A percentile compares a stretch with the other conserved stretches of the same genome.
Evolutionary conservation across 2,797 vertebrate species (phyloP).

Genomic region (Pygocentrus nattereri): DNA sequence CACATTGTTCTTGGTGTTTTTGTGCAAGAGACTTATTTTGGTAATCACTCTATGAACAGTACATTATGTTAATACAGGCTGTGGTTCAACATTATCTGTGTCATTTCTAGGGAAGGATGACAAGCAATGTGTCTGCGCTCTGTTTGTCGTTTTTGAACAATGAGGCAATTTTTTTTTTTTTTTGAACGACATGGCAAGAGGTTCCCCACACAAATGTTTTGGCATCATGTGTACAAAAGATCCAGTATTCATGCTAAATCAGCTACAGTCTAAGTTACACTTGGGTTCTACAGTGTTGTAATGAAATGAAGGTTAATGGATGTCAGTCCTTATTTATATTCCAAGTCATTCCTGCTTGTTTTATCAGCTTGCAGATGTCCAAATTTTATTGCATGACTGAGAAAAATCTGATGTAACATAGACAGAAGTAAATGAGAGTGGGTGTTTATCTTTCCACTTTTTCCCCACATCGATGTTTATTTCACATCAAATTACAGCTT

Average conservation of each 20-base stretch:
- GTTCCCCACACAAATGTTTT: constrained; percentile 2
- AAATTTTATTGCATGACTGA: background rate
- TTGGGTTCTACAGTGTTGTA: background rate
- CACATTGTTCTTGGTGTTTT: constrained; percentile 8
- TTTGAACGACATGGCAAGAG: background rate
- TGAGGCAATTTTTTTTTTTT: background rate
- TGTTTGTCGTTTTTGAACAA: constrained; percentile 6
- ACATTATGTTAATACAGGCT: constrained; percentile 18
- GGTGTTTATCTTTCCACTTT: background rate
- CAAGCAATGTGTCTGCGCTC: background rate
- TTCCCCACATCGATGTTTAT: constrained; percentile 43
- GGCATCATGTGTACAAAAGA: background rate
- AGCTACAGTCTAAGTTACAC: background rate
- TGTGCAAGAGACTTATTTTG: constrained; percentile 22
- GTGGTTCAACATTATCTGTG: background rate
- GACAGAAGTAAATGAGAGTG: background rate
- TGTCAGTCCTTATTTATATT: background rate
- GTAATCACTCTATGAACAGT: background rate
- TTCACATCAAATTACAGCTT: constrained; percentile 34
- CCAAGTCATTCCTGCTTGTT: background rate
- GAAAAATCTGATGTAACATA: background rate
- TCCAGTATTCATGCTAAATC: constrained; percentile 10
- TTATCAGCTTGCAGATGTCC: background rate
- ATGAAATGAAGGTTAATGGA: constrained; percentile 22
- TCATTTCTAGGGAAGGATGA: constrained; percentile 7